Evolutionary conservation across 2,113 vertebrate species (phyloP).

Genomic region (Puntigrus tetrazona): DNA sequence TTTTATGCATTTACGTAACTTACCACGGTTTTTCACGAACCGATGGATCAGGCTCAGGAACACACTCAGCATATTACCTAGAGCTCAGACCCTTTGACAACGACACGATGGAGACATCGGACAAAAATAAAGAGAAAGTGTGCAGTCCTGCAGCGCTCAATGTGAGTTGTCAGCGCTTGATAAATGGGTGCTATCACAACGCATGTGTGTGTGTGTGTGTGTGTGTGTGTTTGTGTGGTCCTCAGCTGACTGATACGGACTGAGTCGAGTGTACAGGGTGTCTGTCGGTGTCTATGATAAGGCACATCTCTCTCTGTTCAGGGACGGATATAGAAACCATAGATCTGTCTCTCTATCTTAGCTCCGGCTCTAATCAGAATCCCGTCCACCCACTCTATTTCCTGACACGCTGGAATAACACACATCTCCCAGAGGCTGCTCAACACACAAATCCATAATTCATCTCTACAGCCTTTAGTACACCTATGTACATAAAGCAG

Average conservation of each 20-base stretch:
- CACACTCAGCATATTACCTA: background rate
- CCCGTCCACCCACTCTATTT: constrained; percentile 57
- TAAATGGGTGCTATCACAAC: constrained; percentile 70
- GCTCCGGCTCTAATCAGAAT: constrained; percentile 55
- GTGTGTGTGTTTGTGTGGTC: constrained; percentile 52
- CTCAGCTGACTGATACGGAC: constrained; percentile 69
- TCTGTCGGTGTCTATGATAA: constrained; percentile 65
- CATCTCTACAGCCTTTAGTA: constrained; percentile 45
- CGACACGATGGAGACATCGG: constrained; percentile 40
- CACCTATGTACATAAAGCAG: background rate
- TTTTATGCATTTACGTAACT: constrained; percentile 19
- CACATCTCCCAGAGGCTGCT: constrained; percentile 44
- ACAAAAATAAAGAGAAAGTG: constrained; percentile 51
- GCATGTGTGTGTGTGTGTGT: constrained; percentile 28
- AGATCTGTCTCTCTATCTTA: constrained; percentile 57
- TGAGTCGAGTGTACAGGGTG: constrained; percentile 71
- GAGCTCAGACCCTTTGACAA: constrained; percentile 20
- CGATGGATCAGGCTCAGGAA: background rate
- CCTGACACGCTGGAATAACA: constrained; percentile 44
- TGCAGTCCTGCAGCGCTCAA: constrained; percentile 61
- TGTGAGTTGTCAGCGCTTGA: constrained; percentile 72
- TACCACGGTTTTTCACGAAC: background rate
- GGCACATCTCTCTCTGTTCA: constrained; percentile 65
- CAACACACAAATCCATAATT: constrained; percentile 56
- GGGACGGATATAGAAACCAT: constrained; percentile 54